phyloP scores from a whole-genome alignment of 2,888 invertebrate genomes.

The Hanleya hanleyi region DNA sequence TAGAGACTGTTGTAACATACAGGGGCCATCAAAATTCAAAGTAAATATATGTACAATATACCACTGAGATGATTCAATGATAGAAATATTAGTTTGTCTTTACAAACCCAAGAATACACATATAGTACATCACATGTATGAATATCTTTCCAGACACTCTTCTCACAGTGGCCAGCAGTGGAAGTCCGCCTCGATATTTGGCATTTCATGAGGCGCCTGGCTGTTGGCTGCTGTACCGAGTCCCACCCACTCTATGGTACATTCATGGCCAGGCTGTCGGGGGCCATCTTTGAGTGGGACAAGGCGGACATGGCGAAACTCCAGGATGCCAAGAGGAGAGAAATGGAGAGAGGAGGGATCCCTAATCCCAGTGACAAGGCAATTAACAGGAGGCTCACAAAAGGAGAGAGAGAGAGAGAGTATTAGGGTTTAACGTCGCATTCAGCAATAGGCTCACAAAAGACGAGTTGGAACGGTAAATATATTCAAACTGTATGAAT shows the following conservation, averaged over 20 bases:
- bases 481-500: too few relatives aligned
- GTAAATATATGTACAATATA: background rate
- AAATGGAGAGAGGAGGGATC: slow-evolving; percentile 27
- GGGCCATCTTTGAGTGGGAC: slow-evolving; percentile 43
- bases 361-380: slow-evolving; percentile 22
- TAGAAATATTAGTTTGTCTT: too few relatives aligned
- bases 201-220: slow-evolving; percentile 45
- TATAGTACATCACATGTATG: too few relatives aligned
- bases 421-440: too few relatives aligned
- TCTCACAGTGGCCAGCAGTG: slow-evolving; percentile 6
- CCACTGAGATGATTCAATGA: too few relatives aligned
- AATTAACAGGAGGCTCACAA: slow-evolving; percentile 27
- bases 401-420: slow-evolving; percentile 34
- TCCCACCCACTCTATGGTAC: slow-evolving; percentile 38
- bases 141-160: too few relatives aligned
- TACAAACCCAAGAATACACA: too few relatives aligned
- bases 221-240: slow-evolving; percentile 34
- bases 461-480: too few relatives aligned
- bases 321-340: slow-evolving; percentile 40
- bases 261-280: slow-evolving; percentile 40
- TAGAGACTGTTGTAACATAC: background rate
- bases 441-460: too few relatives aligned
- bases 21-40: background rate
- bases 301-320: slow-evolving; percentile 38
- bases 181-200: slow-evolving; percentile 39